A percentile compares a stretch with the other conserved stretches of the same genome.
These are phyloP conservation scores for Drepana arcuata DNA, from an alignment of 1,140 invertebrate species.

Conservation along the genomic window DNA sequence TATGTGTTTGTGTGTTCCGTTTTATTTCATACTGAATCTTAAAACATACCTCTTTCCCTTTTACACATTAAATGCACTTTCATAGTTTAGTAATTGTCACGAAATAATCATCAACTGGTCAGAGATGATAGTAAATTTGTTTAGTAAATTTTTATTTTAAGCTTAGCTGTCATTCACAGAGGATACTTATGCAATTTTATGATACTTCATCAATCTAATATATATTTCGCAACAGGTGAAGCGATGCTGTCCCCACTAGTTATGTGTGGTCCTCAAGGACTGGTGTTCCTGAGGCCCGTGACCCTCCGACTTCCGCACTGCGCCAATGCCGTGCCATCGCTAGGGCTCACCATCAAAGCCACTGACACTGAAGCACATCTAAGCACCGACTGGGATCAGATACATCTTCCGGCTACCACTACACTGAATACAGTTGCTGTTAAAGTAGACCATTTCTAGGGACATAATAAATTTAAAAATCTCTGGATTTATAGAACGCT, in stretches of 20 bases:
- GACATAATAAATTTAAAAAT: too few species aligned
- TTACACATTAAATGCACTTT: neutral
- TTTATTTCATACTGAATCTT: too few species aligned
- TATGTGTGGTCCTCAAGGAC: slow-evolving; percentile 95
- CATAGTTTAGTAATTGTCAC: too few species aligned
- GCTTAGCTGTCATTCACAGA: too few species aligned
- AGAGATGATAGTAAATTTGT: too few species aligned
- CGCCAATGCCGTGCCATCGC: slow-evolving; percentile 79
- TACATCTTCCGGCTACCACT: slow-evolving; percentile 82
- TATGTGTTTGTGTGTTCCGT: slow-evolving; percentile 70
- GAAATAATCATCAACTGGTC: too few species aligned
- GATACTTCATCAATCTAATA: too few species aligned
- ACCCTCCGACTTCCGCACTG: slow-evolving; percentile 86
- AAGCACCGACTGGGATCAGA: slow-evolving; percentile 82
- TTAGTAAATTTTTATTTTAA: too few species aligned
- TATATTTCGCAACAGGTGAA: slow-evolving; percentile 79
- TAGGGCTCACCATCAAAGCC: slow-evolving; percentile 83
- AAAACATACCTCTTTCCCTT: neutral
- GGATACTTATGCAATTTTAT: too few species aligned
- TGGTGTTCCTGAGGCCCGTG: slow-evolving; percentile 89
- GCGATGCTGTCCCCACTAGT: slow-evolving; percentile 92
- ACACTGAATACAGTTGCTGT: slow-evolving; percentile 89
- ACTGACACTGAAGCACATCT: slow-evolving; percentile 82
- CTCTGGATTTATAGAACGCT: too few species aligned
- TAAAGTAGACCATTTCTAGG: slow-evolving; percentile 91